Base-by-base conservation (phyloP, 2,888 invertebrate genomes). In the Eristalinus aeneus region DNA sequence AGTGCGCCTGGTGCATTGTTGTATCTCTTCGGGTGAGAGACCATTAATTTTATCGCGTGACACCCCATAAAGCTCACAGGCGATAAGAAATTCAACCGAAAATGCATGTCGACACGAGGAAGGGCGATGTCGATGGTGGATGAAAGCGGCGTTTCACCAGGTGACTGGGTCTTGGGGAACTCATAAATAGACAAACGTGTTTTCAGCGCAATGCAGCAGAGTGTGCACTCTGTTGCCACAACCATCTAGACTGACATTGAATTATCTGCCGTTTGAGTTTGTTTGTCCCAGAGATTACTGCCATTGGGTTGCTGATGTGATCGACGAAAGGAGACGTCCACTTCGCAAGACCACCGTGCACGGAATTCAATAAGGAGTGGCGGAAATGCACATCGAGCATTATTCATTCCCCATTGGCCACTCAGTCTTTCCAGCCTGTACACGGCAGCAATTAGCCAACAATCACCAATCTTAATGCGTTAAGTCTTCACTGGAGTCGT, bases 21-120 rank as follows among this genome's bases (percentile, higher is more conserved):
- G 36, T 75, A 31, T 65, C 58, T 36, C 11, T 68, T 61, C 22
- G 61, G 61, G 61, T 36, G 60, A 16, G 39, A 46, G 36, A 31
- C 53, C 58, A 75, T 67, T 46, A 60, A 60, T 75, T 60, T 58
- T 23, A 58, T 75, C 74, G 65, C 74, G 74, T 75, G 65, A 67
- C 74, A 58, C 46, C 58, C 39, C 23, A 20, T 27, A 39, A 74
- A 75, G 65, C 31, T 31, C 65, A 58, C 39, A 4, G 20, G 36
- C 36, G 9, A 12, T 20, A 61, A 27, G 12, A 56, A 23, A 22
- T 64, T 74, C 65, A 31, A 58, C 39, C 58, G 46, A 65, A 31
- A 65, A 56, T 74, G 53, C 53, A 58, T 65, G 67, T 11, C 46
- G 61, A 22, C 22, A 27, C 4, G 39, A 6, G 31, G 12, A 27